A percentile compares a stretch with the other conserved stretches of the same genome.
These are phyloP conservation scores for Antigone vipio DNA, from an alignment of 2,113 vertebrate species.

Conservation along the genomic window DNA sequence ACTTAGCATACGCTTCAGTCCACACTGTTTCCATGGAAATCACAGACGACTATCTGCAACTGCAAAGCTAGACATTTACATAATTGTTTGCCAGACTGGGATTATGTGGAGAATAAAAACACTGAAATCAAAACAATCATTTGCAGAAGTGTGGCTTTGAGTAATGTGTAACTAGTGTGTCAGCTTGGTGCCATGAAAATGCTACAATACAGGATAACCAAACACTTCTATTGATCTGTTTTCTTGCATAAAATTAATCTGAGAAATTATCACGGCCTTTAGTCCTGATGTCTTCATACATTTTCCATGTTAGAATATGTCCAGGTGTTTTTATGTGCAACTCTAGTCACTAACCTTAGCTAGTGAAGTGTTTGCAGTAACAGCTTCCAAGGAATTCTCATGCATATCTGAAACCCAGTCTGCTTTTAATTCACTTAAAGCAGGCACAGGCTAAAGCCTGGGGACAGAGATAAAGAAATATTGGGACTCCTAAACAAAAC, in stretches of 20 bases:
- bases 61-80: background rate
- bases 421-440: background rate
- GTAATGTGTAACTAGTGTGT: background rate
- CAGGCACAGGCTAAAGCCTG: background rate
- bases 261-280: background rate
- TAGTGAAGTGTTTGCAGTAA: background rate
- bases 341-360: background rate
- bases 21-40: constrained; percentile 19
- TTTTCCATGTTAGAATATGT: background rate
- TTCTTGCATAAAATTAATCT: background rate
- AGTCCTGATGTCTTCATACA: background rate
- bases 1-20: background rate
- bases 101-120: background rate
- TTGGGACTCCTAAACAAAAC: background rate
- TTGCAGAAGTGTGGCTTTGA: background rate
- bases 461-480: background rate
- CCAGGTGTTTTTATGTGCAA: background rate
- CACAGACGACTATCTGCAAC: background rate
- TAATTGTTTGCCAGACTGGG: background rate
- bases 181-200: background rate
- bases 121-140: background rate
- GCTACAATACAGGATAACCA: background rate
- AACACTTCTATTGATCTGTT: background rate
- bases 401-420: background rate
- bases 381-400: background rate